Evolutionary conservation across 2,888 invertebrate genomes (phyloP).

Genomic region (Chromoteleia sp.): DNA sequence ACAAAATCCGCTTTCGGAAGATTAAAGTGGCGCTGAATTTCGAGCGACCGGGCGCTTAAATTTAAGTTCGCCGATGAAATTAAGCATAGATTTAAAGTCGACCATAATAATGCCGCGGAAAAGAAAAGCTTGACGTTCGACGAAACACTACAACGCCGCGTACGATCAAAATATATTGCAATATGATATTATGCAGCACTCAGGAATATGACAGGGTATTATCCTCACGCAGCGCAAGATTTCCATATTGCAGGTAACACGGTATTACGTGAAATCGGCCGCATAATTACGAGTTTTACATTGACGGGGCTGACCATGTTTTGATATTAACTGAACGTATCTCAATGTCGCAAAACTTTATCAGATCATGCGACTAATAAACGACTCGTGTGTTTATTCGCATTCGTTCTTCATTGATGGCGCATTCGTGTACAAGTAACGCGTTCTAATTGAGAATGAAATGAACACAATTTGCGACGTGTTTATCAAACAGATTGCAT

Average conservation of each 20-base stretch:
- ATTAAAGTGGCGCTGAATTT: constrained; percentile 41
- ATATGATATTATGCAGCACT: constrained; percentile 84
- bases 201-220: constrained; percentile 83
- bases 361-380: constrained; percentile 58
- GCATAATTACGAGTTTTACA: constrained; percentile 80
- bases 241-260: constrained; percentile 83
- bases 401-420: constrained; percentile 45
- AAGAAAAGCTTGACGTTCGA: constrained; percentile 64
- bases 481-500: constrained; percentile 45
- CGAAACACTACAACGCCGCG: constrained; percentile 72
- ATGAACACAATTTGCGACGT: constrained; percentile 45
- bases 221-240: constrained; percentile 84
- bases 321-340: constrained; percentile 68
- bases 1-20: not conserved
- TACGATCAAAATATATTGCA: constrained; percentile 81
- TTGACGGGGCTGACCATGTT: constrained; percentile 72
- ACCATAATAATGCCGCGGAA: constrained; percentile 58
- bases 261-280: constrained; percentile 83
- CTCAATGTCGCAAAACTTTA: constrained; percentile 62
- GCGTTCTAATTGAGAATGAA: constrained; percentile 44
- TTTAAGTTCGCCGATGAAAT: constrained; percentile 42
- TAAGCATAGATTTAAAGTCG: constrained; percentile 49
- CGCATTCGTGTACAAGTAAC: constrained; percentile 39
- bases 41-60: constrained; percentile 17
- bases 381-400: constrained; percentile 39